Percentiles rank a stretch among this genome's conserved stretches.
Conservation (phyloP, 1,140 invertebrate genomes). For the Bombus breviceps region DNA sequence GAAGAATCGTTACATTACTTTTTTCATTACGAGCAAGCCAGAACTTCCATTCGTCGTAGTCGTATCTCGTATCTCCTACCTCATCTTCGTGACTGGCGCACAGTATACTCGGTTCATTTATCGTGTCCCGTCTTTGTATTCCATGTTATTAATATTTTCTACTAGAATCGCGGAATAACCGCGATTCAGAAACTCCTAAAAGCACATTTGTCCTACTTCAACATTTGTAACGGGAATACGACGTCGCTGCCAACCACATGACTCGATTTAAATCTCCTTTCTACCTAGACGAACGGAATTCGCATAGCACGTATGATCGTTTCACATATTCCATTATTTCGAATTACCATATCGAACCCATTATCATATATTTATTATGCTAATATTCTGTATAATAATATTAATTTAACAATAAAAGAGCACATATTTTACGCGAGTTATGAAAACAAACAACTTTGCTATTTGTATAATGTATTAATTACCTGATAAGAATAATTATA, state of each 20-base stretch:
- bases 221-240: background rate
- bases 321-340: conserved; percentile 12
- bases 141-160: conserved; percentile 28
- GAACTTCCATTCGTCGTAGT: background rate
- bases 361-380: too few species aligned
- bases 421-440: too few species aligned
- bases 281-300: conserved; percentile 11
- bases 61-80: background rate
- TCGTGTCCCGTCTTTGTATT: background rate
- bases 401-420: too few species aligned
- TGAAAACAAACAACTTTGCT: too few species aligned
- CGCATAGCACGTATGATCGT: background rate
- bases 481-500: too few species aligned
- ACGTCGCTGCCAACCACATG: background rate
- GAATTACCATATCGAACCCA: conserved; percentile 11
- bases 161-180: background rate
- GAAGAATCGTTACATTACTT: background rate
- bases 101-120: background rate
- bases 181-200: conserved; percentile 1
- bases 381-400: too few species aligned
- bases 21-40: background rate
- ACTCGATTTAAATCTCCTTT: conserved; percentile 33
- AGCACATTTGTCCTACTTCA: conserved; percentile 27
- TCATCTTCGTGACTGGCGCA: background rate
- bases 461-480: too few species aligned